Evolutionary conservation across 2,888 invertebrate genomes (phyloP).

Genomic region (Caenorhabditis wallacei): DNA sequence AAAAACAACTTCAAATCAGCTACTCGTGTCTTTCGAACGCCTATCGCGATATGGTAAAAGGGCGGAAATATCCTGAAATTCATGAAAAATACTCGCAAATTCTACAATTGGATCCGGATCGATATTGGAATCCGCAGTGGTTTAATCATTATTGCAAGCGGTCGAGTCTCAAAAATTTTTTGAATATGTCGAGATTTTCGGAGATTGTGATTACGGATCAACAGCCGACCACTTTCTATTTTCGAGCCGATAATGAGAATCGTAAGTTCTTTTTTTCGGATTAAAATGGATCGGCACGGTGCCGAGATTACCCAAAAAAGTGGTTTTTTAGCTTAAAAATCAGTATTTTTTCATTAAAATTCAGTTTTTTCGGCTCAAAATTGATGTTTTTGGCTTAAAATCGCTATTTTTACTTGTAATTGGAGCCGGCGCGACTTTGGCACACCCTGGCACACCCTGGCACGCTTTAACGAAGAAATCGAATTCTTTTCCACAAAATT

Average conservation of each 20-base stretch:
- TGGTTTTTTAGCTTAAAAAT: background rate
- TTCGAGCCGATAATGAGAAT: slow-evolving; percentile 18
- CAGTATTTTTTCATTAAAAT: too few relatives aligned
- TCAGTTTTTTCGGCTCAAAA: too few relatives aligned
- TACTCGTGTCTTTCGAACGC: background rate
- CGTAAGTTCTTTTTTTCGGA: slow-evolving; percentile 1
- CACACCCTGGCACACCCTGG: too few relatives aligned
- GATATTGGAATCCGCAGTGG: slow-evolving; percentile 31
- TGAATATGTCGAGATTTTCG: slow-evolving; percentile 33
- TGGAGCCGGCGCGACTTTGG: too few relatives aligned
- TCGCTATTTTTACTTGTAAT: too few relatives aligned
- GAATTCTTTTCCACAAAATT: too few relatives aligned
- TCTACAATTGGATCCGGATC: background rate
- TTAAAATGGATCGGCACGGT: too few relatives aligned
- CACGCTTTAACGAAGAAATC: too few relatives aligned
- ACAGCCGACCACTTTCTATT: background rate
- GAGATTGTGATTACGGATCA: slow-evolving; percentile 17
- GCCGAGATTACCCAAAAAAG: background rate
- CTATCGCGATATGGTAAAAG: slow-evolving; percentile 8
- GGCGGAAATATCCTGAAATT: background rate
- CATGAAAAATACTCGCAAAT: background rate
- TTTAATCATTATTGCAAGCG: slow-evolving; percentile 33
- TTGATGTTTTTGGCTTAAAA: too few relatives aligned
- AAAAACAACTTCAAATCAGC: background rate
- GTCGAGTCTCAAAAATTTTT: slow-evolving; percentile 43